Evolutionary conservation across 1,140 invertebrate species (phyloP).

Genomic region (Tribolium madens): DNA sequence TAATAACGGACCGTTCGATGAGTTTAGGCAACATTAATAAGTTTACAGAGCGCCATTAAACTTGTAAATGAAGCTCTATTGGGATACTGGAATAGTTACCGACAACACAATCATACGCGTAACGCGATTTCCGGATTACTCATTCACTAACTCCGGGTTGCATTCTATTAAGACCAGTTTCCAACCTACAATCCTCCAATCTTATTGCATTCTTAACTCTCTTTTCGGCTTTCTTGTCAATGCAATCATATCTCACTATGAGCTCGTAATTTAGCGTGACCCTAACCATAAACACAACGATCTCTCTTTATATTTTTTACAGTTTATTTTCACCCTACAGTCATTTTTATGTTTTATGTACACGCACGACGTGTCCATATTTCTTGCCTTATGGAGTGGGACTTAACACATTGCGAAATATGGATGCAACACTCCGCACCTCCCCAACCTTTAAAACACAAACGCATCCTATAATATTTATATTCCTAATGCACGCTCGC

Average conservation of each 20-base stretch:
- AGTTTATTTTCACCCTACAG: conserved; percentile 50
- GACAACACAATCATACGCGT: conserved; percentile 35
- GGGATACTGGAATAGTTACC: conserved; percentile 35
- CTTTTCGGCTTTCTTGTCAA: conserved; percentile 44
- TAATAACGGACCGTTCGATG: conserved; percentile 45
- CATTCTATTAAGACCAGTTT: conserved; percentile 31
- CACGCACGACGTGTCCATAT: conserved; percentile 49
- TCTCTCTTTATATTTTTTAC: conserved; percentile 51
- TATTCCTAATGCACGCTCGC: conserved; percentile 10
- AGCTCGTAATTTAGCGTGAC: conserved; percentile 47
- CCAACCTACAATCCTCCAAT: neutral
- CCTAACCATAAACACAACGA: conserved; percentile 39
- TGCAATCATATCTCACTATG: conserved; percentile 43
- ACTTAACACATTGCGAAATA: conserved; percentile 36
- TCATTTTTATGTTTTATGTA: conserved; percentile 51
- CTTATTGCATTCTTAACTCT: conserved; percentile 20
- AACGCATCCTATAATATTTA: conserved; percentile 12
- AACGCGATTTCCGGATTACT: conserved; percentile 37
- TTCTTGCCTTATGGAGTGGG: conserved; percentile 41
- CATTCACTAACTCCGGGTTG: conserved; percentile 11
- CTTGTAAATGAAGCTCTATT: conserved; percentile 45
- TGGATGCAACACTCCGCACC: conserved; percentile 36
- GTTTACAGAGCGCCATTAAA: conserved; percentile 45
- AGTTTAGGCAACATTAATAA: conserved; percentile 45
- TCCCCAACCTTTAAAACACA: conserved; percentile 37